Base-by-base conservation (phyloP, 2,113 vertebrate genomes). In the Mungos mungo region DNA sequence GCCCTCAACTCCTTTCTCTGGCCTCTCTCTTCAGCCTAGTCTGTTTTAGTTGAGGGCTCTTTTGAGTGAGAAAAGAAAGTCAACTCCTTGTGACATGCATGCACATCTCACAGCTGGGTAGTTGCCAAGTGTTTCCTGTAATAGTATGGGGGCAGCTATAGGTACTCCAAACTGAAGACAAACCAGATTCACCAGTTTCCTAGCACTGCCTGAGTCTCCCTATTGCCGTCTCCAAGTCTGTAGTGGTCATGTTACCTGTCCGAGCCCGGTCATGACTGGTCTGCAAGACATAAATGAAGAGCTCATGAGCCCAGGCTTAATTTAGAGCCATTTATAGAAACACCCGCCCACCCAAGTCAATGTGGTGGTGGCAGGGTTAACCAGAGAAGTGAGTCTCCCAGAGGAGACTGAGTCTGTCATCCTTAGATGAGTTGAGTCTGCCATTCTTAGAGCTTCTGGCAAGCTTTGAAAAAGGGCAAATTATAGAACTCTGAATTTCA, bases 151-250 rank as follows among this genome's bases (percentile, higher is more conserved):
- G 50, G 18, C 38, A 83, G 60, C 18, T 35, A 14, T 41, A 13
- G 69, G 33, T 31, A 92, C 54, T 45, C 74, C 94, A 95, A 45
- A 77, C 41, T 90, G 50, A 90, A 95, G 45, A 33, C n/a, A 87
- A 81, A 52, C 25, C 45, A 63, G 65, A 85, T 91, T 74, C 50
- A 27, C 54, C 80, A 23, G 35, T 90, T 84, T 95, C 88, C 45
- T 85, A 66, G 7, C 38, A 29, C 80, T 60, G 19, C 69, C 35
- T n/a, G 8, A 50, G 69, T 74, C 52, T 57, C 29, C n/a, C 83
- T 86, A 21, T 52, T 35, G 18, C 76, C 69, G 21, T n/a, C 66
- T 35, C 27, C n/a, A 54, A 63, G 71, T 33, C 41, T 45, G 38
- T 9, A 19, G 83, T 31, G 68, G 35, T 23, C 54, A 38, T 6